These are phyloP conservation scores for Oreotrochilus melanogaster DNA, from an alignment of 2,113 vertebrate genomes.

Conservation along the genomic window DNA sequence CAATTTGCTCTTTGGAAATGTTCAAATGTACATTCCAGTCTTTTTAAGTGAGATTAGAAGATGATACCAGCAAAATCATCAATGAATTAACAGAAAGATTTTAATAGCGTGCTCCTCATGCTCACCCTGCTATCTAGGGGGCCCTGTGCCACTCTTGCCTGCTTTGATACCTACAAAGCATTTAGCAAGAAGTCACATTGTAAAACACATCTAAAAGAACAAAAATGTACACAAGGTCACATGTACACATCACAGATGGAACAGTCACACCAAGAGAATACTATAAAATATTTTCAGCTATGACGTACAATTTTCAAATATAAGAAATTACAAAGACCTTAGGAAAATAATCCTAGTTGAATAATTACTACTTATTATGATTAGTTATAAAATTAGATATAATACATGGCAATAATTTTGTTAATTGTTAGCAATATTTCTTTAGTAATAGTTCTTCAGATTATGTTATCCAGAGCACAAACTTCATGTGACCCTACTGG, in stretches of 20 bases:
- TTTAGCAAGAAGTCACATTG: background rate
- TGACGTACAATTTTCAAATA: constrained; percentile 52
- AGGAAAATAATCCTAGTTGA: constrained; percentile 68
- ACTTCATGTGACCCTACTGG: background rate
- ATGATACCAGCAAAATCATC: background rate
- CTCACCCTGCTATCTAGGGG: background rate
- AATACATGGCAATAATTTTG: constrained; percentile 26
- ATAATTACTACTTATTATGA: constrained; percentile 58
- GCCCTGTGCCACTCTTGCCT: background rate
- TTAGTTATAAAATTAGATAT: constrained; percentile 60
- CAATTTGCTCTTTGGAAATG: constrained; percentile 42
- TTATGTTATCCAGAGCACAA: background rate
- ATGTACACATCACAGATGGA: fast-evolving
- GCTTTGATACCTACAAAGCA: constrained; percentile 1
- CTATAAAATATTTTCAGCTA: constrained; percentile 56
- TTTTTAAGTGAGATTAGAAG: background rate
- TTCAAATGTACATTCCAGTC: background rate
- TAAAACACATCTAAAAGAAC: background rate
- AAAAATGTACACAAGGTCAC: background rate
- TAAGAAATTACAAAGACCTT: constrained; percentile 56
- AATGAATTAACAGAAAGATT: background rate
- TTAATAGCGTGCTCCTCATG: background rate
- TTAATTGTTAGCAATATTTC: constrained; percentile 23
- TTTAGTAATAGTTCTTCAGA: background rate
- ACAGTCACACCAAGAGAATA: background rate